Base-by-base conservation (phyloP, 2,888 invertebrate genomes). In the Drosophila leonis region DNA sequence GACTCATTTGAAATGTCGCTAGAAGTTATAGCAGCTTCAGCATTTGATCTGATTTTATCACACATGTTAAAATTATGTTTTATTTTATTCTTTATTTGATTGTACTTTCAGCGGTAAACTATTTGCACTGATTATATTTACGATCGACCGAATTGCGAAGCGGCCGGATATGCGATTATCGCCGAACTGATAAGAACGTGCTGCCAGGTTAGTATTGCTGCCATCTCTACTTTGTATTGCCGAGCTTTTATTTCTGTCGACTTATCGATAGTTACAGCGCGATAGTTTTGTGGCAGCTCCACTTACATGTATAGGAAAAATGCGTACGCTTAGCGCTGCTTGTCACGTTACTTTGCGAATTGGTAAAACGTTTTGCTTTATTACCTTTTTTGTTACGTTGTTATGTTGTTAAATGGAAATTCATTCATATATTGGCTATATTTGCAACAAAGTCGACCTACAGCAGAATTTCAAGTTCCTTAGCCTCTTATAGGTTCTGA, bases 231-330 rank as follows among this genome's bases (percentile, higher is more conserved):
- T 31, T 1, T 13, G 6, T 9, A 1, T 2, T 24, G 24, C 13
- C 13, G 24, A 24, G 8, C 15, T 18, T 42, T 49, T 4, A 10
- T 0, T 35, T n/a, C 9, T 6, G 2, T n/a, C 20, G 31, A 4
- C 27, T 49, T 51, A 35, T 42, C 49, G 65, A 51, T 65, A 42
- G n/a, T n/a, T 15, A 9, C 13, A n/a, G n/a, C n/a, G n/a, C n/a
- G n/a, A n/a, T n/a, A n/a, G n/a, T n/a, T n/a, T n/a, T n/a, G n/a
- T n/a, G n/a, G n/a, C n/a, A n/a, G n/a, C n/a, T n/a, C n/a, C n/a
- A n/a, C n/a, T n/a, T n/a, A n/a, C n/a, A n/a, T n/a, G n/a, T n/a
- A n/a, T n/a, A n/a, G n/a, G n/a, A n/a, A n/a, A n/a, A n/a, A n/a
- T n/a, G n/a, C n/a, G n/a, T n/a, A n/a, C n/a, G n/a, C n/a, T n/a